Percentiles rank a stretch among this genome's conserved stretches.
Evolutionary conservation across 2,797 vertebrate genomes (phyloP).

Genomic region (Anguilla anguilla): DNA sequence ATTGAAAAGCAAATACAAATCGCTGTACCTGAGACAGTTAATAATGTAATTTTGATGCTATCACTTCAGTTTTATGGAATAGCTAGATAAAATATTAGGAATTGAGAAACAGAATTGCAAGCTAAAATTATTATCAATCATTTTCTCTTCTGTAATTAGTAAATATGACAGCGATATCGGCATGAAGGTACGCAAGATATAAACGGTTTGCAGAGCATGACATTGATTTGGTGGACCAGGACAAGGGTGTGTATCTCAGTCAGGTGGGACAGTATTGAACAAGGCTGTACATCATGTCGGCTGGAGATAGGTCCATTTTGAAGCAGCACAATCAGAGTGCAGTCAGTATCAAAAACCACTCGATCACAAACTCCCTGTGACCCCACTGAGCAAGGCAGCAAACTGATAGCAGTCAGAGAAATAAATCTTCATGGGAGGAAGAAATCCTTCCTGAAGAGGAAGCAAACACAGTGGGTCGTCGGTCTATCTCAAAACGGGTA

Average conservation of each 20-base stretch:
- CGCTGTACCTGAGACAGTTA: not conserved
- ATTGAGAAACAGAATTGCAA: not conserved
- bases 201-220: not conserved
- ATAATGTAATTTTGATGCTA: not conserved
- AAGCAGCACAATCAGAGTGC: not conserved
- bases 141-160: not conserved
- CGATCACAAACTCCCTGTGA: not conserved
- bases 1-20: not conserved
- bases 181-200: not conserved
- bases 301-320: not conserved
- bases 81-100: not conserved
- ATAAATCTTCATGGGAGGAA: not conserved
- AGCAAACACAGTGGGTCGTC: not conserved
- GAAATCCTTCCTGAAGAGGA: not conserved
- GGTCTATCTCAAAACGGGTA: not conserved
- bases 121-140: not conserved
- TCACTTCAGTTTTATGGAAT: not conserved
- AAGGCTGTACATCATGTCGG: not conserved
- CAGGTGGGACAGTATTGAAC: not conserved
- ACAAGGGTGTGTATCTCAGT: not conserved
- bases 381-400: not conserved
- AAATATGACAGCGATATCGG: not conserved
- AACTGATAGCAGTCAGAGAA: not conserved
- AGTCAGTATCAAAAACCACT: not conserved
- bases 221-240: not conserved